Evolutionary conservation across 2,113 vertebrate genomes (phyloP).

Genomic region (Ciconia boyciana): DNA sequence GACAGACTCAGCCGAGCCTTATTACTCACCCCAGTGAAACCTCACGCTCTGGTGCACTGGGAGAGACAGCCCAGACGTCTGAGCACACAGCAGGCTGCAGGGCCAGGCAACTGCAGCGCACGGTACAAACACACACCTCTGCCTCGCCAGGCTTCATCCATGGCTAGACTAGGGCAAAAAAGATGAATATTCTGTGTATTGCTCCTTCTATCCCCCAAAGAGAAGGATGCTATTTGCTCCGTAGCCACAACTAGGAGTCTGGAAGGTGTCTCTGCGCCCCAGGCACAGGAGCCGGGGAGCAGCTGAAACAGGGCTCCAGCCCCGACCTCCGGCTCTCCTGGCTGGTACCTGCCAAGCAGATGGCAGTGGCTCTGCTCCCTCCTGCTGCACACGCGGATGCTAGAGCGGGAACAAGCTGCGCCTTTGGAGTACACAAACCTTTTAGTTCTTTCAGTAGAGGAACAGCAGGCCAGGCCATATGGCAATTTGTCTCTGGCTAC

Average conservation of each 20-base stretch:
- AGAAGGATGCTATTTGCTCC: neutral
- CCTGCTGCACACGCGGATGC: neutral
- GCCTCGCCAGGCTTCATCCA: neutral
- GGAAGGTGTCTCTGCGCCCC: neutral
- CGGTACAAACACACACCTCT: neutral
- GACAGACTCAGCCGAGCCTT: neutral
- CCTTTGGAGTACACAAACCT: neutral
- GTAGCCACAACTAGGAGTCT: neutral
- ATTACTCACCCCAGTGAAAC: neutral
- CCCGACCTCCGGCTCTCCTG: rapidly evolving
- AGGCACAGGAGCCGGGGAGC: neutral
- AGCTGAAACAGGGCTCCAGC: rapidly evolving
- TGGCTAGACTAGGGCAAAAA: rapidly evolving
- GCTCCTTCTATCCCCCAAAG: neutral
- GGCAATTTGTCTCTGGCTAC: conserved; percentile 28
- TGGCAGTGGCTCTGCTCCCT: neutral
- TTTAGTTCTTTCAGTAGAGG: neutral
- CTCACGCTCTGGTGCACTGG: neutral
- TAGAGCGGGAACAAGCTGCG: neutral
- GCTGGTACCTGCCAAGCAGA: neutral
- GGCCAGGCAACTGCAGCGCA: rapidly evolving
- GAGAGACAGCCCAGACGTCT: neutral
- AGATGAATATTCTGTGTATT: too few relatives aligned
- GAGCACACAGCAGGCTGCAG: neutral
- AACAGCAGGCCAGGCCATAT: conserved; percentile 50